Percentiles rank a stretch among this genome's conserved stretches.
phyloP scores from a whole-genome alignment of 2,888 invertebrate genomes.

The Plemyria rubiginata region DNA sequence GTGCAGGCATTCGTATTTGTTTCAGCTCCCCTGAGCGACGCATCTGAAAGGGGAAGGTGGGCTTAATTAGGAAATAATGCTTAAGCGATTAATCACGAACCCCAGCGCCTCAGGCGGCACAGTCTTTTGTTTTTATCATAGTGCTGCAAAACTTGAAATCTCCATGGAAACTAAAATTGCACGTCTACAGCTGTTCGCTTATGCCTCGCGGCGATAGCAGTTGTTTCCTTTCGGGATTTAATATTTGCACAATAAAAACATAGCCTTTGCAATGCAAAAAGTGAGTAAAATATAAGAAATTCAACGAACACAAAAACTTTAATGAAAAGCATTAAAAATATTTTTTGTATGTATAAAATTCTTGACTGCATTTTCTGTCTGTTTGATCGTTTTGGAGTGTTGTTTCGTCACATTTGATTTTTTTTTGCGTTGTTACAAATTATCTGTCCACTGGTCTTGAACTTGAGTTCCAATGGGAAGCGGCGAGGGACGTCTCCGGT shows the following conservation, averaged over 20 bases:
- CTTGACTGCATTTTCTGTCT: too few relatives aligned
- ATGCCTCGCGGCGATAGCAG: conserved; percentile 21
- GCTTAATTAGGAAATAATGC: conserved; percentile 84
- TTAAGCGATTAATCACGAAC: conserved; percentile 81
- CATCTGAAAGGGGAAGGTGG: conserved; percentile 72
- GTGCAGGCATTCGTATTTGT: conserved; percentile 68
- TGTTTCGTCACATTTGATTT: neutral
- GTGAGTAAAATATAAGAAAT: neutral
- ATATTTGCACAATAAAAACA: conserved; percentile 10
- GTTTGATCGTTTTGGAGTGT: conserved; percentile 1
- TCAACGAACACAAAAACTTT: neutral
- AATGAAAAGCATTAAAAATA: too few relatives aligned
- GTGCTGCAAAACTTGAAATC: conserved; percentile 11
- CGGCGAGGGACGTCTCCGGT: conserved; percentile 66
- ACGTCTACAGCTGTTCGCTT: conserved; percentile 12
- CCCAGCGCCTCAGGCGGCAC: conserved; percentile 49
- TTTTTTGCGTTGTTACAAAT: conserved; percentile 1
- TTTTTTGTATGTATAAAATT: too few relatives aligned
- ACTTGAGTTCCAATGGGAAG: conserved; percentile 74
- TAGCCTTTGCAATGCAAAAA: neutral
- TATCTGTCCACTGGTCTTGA: conserved; percentile 56
- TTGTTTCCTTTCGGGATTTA: conserved; percentile 15
- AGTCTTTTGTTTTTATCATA: conserved; percentile 58
- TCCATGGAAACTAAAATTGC: conserved; percentile 11
- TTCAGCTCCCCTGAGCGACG: conserved; percentile 68